Evolutionary conservation across 2,888 invertebrate species (phyloP), one percentile per base, ranked within the genome.

Genomic region (Pollenia griseotomentosa): DNA sequence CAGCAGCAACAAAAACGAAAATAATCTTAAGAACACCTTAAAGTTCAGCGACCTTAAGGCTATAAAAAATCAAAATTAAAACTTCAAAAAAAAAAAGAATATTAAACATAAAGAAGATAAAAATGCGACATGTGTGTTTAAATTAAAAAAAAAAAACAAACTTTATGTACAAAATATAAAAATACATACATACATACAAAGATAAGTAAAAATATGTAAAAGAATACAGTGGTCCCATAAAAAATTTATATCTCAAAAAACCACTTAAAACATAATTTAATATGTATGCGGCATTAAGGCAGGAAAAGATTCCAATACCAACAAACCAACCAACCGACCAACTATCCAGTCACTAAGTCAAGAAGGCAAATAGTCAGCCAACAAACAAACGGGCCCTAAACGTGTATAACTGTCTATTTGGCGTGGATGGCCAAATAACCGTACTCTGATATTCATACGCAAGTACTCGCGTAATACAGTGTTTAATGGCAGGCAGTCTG

Each of bases 361-460:
- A 70, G 40, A 33, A 59, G 33, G 46, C 9, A 55, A 19, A 11
- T 10, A 61, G 59, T 33, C 33, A 61, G 33, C 23, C 6, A 33
- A 33, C 33, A 33, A 33, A 33, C 6, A 33, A 33, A 33, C 33
- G 61, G 40, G 71, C 73, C 81, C 77, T 84, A 84, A 70, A 84
- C 70, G 75, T 23, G 12, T 16, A 74, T 87, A 84, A 87, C 87
- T 82, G 87, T 87, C 61, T 65, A 70, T 68, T 75, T 78, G 81
- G 44, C 66, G 68, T 84, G 61, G 84, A 78, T 81, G 81, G 87
- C 74, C 78, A 78, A 53, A 77, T 87, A 84, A 78, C 87, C 87
- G 87, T 87, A 70, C 65, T 55, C 33, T 61, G 42, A 59, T 59
- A 46, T 53, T 73, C 53, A 53, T 42, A 66, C 57, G 40, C 57